Evolutionary conservation across 2,113 vertebrate species (phyloP).

Genomic region (Cariama cristata): DNA sequence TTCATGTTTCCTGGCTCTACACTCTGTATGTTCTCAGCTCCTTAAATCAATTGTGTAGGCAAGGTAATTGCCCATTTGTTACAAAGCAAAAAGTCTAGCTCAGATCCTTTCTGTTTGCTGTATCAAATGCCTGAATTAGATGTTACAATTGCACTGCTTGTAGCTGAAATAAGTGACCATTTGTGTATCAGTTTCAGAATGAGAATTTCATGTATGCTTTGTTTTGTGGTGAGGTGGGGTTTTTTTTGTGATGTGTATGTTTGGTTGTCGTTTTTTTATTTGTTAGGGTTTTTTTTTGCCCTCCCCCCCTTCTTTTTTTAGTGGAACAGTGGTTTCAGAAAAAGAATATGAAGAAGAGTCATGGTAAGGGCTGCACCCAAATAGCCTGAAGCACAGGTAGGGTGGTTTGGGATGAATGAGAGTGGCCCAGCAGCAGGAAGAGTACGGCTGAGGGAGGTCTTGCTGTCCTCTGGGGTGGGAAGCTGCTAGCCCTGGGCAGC

Average conservation of each 20-base stretch:
- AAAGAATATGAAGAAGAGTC: not conserved
- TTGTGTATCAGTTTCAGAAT: not conserved
- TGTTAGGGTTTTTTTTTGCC: not conserved
- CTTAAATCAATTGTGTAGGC: not conserved
- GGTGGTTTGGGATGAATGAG: not conserved
- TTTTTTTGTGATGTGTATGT: not conserved
- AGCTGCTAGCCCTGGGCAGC: not conserved
- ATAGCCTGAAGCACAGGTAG: not conserved
- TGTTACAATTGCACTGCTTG: not conserved
- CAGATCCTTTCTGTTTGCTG: not conserved
- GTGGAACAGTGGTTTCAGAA: not conserved
- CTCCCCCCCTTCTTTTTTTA: not conserved
- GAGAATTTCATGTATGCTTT: not conserved
- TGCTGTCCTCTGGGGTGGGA: not conserved
- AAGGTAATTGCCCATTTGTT: not conserved
- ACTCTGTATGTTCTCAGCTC: not conserved
- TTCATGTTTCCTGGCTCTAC: not conserved
- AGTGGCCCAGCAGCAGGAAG: accelerated
- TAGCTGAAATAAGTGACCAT: not conserved
- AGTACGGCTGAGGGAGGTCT: not conserved
- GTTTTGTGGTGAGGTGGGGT: accelerated
- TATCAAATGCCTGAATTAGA: not conserved
- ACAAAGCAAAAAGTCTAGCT: not conserved
- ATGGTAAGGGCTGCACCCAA: not conserved
- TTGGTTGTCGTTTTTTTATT: not conserved